phyloP scores from a whole-genome alignment of 1,140 invertebrate species.

The Drosophila navojoa region DNA sequence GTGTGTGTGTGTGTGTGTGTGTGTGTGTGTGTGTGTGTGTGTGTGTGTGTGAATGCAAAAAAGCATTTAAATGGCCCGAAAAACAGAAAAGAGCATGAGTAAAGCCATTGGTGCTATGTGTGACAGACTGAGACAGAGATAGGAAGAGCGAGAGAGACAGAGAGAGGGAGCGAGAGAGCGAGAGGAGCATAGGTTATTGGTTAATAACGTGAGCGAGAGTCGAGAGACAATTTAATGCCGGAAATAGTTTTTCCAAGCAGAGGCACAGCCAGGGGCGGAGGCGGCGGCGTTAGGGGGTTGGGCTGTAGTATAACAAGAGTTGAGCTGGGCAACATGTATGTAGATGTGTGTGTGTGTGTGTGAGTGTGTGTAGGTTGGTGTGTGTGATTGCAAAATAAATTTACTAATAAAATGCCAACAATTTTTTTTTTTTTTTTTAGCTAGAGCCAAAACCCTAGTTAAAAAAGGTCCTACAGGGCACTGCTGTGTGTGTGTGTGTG shows the following conservation, averaged over 20 bases:
- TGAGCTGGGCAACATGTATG: background rate
- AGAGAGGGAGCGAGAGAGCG: background rate
- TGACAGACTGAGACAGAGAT: background rate
- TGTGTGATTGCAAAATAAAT: slow-evolving; percentile 60
- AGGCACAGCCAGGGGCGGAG: background rate
- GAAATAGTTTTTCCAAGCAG: slow-evolving; percentile 60
- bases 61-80: slow-evolving; percentile 30
- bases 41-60: slow-evolving; percentile 36
- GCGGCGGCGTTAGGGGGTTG: background rate
- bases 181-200: background rate
- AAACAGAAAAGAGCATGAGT: background rate
- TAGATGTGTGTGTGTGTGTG: background rate
- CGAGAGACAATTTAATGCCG: slow-evolving; percentile 63
- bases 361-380: background rate
- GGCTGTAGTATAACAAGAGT: too few species aligned
- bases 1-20: too few species aligned
- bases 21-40: too few species aligned
- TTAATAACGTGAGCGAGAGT: slow-evolving; percentile 5
- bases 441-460: background rate
- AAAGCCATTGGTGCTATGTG: background rate
- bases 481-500: background rate
- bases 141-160: background rate
- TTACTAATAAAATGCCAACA: slow-evolving; percentile 70
- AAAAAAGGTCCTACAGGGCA: background rate
- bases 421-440: slow-evolving; percentile 36